A percentile compares a stretch with the other conserved stretches of the same genome.
Evolutionary conservation across 2,888 invertebrate genomes (phyloP).

Genomic region (Ferrisia virgata): DNA sequence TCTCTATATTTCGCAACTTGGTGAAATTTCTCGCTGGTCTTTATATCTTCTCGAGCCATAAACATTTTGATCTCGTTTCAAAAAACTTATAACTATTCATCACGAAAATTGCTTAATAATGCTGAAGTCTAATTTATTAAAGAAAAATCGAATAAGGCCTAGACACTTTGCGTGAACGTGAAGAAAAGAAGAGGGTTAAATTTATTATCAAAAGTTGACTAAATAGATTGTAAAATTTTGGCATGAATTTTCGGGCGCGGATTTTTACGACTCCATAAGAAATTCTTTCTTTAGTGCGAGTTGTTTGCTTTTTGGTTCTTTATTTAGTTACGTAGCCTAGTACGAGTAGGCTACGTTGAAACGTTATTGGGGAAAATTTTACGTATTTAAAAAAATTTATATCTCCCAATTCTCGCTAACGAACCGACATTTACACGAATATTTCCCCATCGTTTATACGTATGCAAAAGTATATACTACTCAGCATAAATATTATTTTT

Average conservation of each 20-base stretch:
- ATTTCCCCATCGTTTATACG: not conserved
- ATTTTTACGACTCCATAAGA: not conserved
- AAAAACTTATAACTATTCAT: constrained; percentile 9
- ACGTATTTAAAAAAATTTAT: not conserved
- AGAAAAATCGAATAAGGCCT: not conserved
- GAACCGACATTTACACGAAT: not conserved
- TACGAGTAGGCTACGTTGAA: too few species aligned
- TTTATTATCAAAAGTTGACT: constrained; percentile 5
- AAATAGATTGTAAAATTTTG: constrained; percentile 3
- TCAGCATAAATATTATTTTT: not conserved
- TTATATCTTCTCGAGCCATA: not conserved
- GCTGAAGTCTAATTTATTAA: not conserved
- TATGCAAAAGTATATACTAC: not conserved
- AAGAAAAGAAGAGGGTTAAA: not conserved
- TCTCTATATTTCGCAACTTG: too few species aligned
- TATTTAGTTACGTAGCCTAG: not conserved
- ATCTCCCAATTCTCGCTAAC: not conserved
- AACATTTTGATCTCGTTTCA: constrained; percentile 5
- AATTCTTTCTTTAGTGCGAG: not conserved
- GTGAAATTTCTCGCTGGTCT: not conserved
- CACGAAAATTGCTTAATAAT: not conserved
- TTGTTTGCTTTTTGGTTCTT: not conserved
- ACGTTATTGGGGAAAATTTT: not conserved
- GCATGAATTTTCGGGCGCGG: not conserved
- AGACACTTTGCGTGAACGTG: not conserved